phyloP scores from a whole-genome alignment of 2,888 invertebrate species.

The Leucozona laternaria region DNA sequence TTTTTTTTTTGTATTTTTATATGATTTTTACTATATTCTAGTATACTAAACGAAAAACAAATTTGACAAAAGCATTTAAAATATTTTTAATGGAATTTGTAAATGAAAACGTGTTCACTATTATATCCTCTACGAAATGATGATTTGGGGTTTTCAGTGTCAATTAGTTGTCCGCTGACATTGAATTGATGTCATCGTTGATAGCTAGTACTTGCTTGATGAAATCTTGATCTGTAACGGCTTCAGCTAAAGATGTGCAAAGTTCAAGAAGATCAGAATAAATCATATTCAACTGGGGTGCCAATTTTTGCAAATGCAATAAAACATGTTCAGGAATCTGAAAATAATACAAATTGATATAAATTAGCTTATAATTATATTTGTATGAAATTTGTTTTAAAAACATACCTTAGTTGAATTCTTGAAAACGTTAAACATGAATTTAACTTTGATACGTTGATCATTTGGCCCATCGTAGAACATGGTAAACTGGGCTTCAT shows the following conservation, averaged over 20 bases:
- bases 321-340: conserved; percentile 87
- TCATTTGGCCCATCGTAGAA: conserved; percentile 89
- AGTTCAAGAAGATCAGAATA: conserved; percentile 87
- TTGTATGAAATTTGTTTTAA: too few relatives aligned
- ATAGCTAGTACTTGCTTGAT: conserved; percentile 91
- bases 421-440: conserved; percentile 89
- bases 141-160: conserved; percentile 70
- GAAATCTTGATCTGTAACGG: conserved; percentile 89
- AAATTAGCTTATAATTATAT: not conserved
- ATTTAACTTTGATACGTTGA: conserved; percentile 89
- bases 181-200: conserved; percentile 91
- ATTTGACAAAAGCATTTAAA: conserved; percentile 71
- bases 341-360: conserved; percentile 67
- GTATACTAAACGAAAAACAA: conserved; percentile 69
- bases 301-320: conserved; percentile 88
- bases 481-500: conserved; percentile 89
- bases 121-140: conserved; percentile 64
- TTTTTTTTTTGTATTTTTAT: conserved; percentile 25
- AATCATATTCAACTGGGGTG: conserved; percentile 89
- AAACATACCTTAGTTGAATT: conserved; percentile 85
- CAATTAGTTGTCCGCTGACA: conserved; percentile 89
- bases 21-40: conserved; percentile 41
- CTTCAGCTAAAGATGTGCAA: conserved; percentile 87
- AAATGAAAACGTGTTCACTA: conserved; percentile 63
- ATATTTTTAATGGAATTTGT: conserved; percentile 67